phyloP scores from a whole-genome alignment of 2,113 vertebrate species.

The Uria aalge region DNA sequence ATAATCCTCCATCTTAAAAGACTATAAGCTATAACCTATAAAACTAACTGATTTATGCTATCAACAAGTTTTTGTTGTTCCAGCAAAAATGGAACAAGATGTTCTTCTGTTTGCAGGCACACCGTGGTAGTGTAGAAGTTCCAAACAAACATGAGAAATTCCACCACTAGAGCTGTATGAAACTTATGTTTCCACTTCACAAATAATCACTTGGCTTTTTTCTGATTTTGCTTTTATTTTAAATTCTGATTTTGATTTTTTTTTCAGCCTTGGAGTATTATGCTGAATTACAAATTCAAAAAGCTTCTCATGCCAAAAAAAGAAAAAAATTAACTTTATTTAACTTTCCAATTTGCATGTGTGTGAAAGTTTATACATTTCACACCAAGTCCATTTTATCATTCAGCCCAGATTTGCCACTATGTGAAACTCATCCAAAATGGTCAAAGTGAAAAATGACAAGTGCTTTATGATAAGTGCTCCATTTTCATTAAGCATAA shows the following conservation, averaged over 20 bases:
- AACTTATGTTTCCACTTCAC: neutral
- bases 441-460: neutral
- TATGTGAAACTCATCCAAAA: neutral
- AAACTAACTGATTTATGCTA: neutral
- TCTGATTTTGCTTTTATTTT: neutral
- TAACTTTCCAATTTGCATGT: neutral
- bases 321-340: neutral
- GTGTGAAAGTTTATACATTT: neutral
- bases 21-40: neutral
- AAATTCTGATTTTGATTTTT: neutral
- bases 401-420: neutral
- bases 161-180: constrained; percentile 10
- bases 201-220: neutral
- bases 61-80: neutral
- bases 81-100: neutral
- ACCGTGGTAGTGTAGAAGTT: neutral
- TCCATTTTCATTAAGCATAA: constrained; percentile 32
- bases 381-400: neutral
- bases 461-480: neutral
- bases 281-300: neutral
- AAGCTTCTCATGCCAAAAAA: neutral
- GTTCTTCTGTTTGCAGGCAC: neutral
- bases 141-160: neutral
- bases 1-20: neutral
- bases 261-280: neutral